Evolutionary conservation across 1,140 invertebrate species (phyloP).

Genomic region (Palaemon carinicauda): DNA sequence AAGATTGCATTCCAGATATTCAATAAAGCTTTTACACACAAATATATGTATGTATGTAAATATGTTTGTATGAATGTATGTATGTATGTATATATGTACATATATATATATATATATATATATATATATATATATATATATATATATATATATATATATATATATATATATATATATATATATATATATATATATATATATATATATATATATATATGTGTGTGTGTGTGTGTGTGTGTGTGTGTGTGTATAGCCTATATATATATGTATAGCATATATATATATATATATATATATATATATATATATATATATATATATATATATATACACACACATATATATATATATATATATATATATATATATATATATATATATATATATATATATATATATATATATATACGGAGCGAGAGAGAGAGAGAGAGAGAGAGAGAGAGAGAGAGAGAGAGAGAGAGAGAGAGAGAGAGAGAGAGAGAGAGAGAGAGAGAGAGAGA

Average conservation of each 20-base stretch:
- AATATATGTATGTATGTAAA: neutral
- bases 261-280: neutral
- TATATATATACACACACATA: neutral
- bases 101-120: neutral
- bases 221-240: neutral
- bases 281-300: conserved; percentile 9
- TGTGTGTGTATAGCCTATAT: neutral
- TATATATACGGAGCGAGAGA: too few relatives aligned
- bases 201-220: neutral
- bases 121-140: neutral
- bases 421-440: too few relatives aligned
- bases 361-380: neutral
- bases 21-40: neutral
- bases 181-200: neutral
- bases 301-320: neutral
- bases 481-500: too few relatives aligned
- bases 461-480: too few relatives aligned
- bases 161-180: neutral
- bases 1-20: too few relatives aligned
- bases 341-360: neutral
- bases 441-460: too few relatives aligned
- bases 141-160: neutral
- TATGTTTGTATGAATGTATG: neutral
- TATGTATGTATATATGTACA: neutral
- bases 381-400: conserved; percentile 9